Evolutionary conservation across 2,888 invertebrate species (phyloP), one percentile per base, ranked within the genome.

Genomic region (Nemotelus pantherinus): DNA sequence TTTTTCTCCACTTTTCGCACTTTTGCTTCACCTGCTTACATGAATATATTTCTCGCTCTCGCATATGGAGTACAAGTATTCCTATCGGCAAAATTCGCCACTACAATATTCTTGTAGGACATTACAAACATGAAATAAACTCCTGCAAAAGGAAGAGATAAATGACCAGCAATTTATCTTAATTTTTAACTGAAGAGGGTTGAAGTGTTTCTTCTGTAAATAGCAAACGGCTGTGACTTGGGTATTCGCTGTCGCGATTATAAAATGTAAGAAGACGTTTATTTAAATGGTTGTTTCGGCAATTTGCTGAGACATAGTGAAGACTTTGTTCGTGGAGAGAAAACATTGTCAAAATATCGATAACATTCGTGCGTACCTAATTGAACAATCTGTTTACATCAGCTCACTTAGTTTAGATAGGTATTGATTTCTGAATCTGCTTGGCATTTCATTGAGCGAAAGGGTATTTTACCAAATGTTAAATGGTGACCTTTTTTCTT

Each of bases 91-190:
- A 25, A 25, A 1, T 25, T 25, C 25, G 25, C 25, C 25, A 25
- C 25, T 25, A 25, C 25, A 25, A 63, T 43, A 63, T 63, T 63
- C 63, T 41, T 41, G 63, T 4, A 6, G 41, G 9, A 41, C 5
- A 10, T 43, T 63, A 63, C 63, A 63, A 63, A 25, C 25, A 25
- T 25, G 25, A 39, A 63, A 76, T 65, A 48, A 65, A 3, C 77
- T 25, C 67, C 68, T n/a, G 58, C 57, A 77, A 77, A 48, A 53
- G 45, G 25, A 65, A 9, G 68, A 77, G 77, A 79, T 77, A 76
- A 63, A 79, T 76, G 57, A 53, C 67, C 47, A n/a, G 65, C 70
- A 77, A 79, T 79, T 79, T 77, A 79, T 79, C 79, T 79, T 79
- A 77, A 79, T 79, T 79, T 79, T 53, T 53, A 39, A 48, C 71